Conservation (phyloP, 23 tunicate species). For the Styela clava region DNA sequence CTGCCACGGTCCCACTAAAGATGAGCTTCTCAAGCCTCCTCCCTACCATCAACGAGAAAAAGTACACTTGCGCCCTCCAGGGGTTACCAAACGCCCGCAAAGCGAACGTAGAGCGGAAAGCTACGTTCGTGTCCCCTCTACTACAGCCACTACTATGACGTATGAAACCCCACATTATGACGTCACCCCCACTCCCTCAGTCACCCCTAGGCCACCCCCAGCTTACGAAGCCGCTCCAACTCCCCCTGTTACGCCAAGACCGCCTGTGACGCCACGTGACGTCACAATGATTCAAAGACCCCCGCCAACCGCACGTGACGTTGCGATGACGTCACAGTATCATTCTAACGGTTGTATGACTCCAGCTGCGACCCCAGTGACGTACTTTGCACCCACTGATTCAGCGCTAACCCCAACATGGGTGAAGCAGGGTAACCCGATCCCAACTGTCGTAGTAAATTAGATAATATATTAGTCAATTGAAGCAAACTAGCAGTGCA, state of each 20-base stretch:
- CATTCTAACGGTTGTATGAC: conserved; percentile 41
- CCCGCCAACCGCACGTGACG: background rate
- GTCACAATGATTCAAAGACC: background rate
- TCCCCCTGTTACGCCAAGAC: background rate
- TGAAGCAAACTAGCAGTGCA: too few relatives aligned
- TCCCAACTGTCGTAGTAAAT: conserved; percentile 24
- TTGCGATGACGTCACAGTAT: background rate
- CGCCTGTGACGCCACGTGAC: background rate
- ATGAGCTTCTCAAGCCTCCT: conserved; percentile 7
- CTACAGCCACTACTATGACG: background rate
- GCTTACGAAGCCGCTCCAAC: background rate
- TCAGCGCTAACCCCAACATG: background rate
- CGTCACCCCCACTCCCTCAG: background rate
- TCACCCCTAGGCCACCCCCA: background rate
- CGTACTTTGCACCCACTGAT: conserved; percentile 32
- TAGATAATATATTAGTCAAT: too few relatives aligned
- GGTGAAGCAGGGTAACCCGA: conserved; percentile 1
- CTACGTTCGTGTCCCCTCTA: background rate
- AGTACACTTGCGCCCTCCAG: conserved; percentile 26
- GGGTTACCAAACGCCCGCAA: background rate
- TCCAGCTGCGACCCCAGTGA: conserved; percentile 77
- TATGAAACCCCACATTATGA: conserved; percentile 1
- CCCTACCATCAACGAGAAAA: conserved; percentile 17
- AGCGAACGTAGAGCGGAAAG: background rate
- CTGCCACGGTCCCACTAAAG: conserved; percentile 19